Evolutionary conservation across 2,797 vertebrate species (phyloP).

Genomic region (Lepus townsendii): DNA sequence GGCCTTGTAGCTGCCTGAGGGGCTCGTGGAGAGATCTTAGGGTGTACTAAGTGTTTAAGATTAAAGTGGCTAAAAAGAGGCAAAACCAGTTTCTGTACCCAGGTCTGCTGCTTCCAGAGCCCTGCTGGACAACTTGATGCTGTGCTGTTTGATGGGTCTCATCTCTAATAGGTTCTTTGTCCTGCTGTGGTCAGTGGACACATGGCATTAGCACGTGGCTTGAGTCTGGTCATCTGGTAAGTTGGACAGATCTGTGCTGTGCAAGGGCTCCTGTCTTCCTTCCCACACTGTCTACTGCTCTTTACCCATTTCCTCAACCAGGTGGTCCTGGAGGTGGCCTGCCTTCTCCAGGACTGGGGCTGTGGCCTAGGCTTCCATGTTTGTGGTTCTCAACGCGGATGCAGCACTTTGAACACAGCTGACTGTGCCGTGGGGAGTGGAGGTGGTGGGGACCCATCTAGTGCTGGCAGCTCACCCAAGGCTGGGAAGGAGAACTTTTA

Average conservation of each 20-base stretch:
- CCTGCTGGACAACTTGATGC: not conserved
- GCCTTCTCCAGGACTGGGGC: not conserved
- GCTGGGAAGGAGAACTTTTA: not conserved
- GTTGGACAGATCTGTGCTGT: not conserved
- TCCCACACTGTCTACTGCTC: accelerated
- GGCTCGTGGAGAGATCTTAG: not conserved
- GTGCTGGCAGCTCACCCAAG: not conserved
- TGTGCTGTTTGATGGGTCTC: no score
- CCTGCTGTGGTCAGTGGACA: not conserved
- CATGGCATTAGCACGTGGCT: accelerated
- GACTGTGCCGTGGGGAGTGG: no score
- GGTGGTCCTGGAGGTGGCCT: not conserved
- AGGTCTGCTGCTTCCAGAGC: not conserved
- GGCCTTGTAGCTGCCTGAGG: no score
- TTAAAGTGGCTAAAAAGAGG: not conserved
- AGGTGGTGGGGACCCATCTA: no score
- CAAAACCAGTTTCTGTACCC: not conserved
- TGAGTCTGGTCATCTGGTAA: accelerated
- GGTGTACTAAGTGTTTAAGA: not conserved
- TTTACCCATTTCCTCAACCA: accelerated
- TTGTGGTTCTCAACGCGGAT: not conserved
- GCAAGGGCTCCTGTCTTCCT: not conserved
- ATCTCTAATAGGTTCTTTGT: not conserved
- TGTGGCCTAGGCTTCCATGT: not conserved
- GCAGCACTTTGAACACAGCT: no score